phyloP scores from a whole-genome alignment of 2,113 vertebrate species.

The Stigmatopora nigra region DNA sequence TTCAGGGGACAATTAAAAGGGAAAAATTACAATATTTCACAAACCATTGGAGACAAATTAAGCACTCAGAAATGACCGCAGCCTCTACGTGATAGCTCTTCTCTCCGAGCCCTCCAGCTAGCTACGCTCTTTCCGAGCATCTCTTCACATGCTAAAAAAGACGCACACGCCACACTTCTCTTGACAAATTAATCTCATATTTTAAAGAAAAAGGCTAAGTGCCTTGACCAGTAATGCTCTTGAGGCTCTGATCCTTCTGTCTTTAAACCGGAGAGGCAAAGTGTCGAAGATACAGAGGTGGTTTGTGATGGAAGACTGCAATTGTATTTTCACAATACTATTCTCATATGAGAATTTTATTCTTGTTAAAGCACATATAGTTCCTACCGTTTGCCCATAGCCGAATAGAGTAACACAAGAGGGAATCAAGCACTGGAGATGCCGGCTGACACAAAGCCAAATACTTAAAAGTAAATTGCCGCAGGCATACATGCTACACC shows the following conservation, averaged over 20 bases:
- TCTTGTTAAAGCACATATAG: conserved; percentile 36
- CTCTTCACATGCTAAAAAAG: conserved; percentile 21
- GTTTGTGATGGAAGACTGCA: conserved; percentile 28
- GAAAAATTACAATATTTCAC: background rate
- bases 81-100: conserved; percentile 12
- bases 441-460: conserved; percentile 46
- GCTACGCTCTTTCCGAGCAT: conserved; percentile 21
- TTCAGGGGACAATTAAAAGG: conserved; percentile 3
- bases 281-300: conserved; percentile 14
- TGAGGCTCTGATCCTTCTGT: conserved; percentile 40
- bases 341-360: conserved; percentile 34
- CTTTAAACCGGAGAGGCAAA: conserved; percentile 27
- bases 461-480: conserved; percentile 53
- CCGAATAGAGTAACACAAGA: conserved; percentile 42
- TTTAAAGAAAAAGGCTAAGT: conserved; percentile 49
- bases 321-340: conserved; percentile 45
- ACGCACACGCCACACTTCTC: conserved; percentile 25
- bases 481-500: conserved; percentile 29
- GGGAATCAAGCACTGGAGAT: conserved; percentile 42
- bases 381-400: conserved; percentile 45
- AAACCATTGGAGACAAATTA: conserved; percentile 7
- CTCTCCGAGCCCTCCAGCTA: conserved; percentile 20
- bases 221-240: conserved; percentile 48
- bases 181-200: conserved; percentile 59
- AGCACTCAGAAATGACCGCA: conserved; percentile 8